Evolutionary conservation across 2,113 vertebrate genomes (phyloP).

Genomic region (Corydoras maculifer): DNA sequence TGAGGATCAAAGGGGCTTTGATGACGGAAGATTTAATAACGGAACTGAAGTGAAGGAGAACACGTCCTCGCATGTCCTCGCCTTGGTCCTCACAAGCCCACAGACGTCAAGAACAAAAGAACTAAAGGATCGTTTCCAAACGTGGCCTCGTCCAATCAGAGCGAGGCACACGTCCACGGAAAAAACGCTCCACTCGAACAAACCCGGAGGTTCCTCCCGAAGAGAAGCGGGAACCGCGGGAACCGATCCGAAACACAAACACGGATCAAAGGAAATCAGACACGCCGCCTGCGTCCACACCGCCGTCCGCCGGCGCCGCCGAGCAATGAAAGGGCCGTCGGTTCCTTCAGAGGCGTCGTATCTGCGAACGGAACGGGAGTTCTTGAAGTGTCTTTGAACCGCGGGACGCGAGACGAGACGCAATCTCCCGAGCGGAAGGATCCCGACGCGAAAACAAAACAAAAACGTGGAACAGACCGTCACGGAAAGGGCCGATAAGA

Average conservation of each 20-base stretch:
- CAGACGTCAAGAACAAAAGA: too few relatives aligned
- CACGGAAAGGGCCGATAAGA: slow-evolving; percentile 49
- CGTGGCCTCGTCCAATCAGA: too few relatives aligned
- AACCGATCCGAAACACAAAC: background rate
- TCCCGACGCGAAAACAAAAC: slow-evolving; percentile 63
- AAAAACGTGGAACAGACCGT: slow-evolving; percentile 63
- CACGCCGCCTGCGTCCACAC: background rate
- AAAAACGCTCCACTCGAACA: too few relatives aligned
- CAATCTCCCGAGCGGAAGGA: slow-evolving; percentile 63
- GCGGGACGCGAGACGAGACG: slow-evolving; percentile 35
- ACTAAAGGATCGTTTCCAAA: too few relatives aligned
- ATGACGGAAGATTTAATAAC: too few relatives aligned
- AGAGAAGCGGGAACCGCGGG: too few relatives aligned
- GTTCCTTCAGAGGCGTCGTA: slow-evolving; percentile 43
- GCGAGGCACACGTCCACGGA: too few relatives aligned
- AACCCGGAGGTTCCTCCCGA: too few relatives aligned
- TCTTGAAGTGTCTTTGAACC: slow-evolving; percentile 60
- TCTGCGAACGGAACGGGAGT: slow-evolving; percentile 61
- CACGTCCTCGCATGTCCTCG: too few relatives aligned
- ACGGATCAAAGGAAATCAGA: slow-evolving; percentile 42
- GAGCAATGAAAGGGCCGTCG: slow-evolving; percentile 35
- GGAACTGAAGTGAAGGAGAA: too few relatives aligned
- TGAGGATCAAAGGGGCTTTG: too few relatives aligned
- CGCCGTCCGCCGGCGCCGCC: background rate
- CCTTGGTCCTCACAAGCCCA: too few relatives aligned